These are phyloP conservation scores for Tanaodytes sp. DNA, from an alignment of 2,888 invertebrate species.

Conservation along the genomic window DNA sequence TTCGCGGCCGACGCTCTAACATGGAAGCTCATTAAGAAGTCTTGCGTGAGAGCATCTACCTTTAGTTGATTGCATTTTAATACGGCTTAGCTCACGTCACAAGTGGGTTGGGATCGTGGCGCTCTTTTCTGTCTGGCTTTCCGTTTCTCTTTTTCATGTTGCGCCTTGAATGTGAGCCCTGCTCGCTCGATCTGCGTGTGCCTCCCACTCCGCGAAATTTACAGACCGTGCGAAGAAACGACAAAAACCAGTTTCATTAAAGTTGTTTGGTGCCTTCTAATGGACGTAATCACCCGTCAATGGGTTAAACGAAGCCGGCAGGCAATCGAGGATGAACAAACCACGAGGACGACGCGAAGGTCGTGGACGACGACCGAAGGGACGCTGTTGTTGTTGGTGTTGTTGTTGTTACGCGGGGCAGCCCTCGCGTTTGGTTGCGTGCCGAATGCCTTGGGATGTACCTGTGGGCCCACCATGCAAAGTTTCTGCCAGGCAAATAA, in stretches of 20 bases:
- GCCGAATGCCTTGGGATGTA: conserved; percentile 52
- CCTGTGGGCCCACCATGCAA: conserved; percentile 8
- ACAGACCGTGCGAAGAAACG: conserved; percentile 55
- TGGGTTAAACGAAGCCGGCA: conserved; percentile 51
- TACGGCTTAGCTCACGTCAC: conserved; percentile 56
- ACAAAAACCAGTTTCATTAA: conserved; percentile 58
- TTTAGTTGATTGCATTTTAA: conserved; percentile 70
- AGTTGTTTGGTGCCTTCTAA: conserved; percentile 53
- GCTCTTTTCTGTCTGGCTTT: conserved; percentile 49
- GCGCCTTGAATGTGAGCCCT: conserved; percentile 15
- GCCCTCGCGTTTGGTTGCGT: conserved; percentile 50
- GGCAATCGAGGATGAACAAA: conserved; percentile 34
- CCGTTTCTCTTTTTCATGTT: conserved; percentile 36
- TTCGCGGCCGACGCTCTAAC: conserved; percentile 63
- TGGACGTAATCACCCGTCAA: conserved; percentile 56
- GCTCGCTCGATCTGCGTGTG: conserved; percentile 37
- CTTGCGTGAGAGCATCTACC: conserved; percentile 67
- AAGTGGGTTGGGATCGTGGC: conserved; percentile 41
- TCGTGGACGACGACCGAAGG: conserved; percentile 29
- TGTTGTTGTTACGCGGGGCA: conserved; percentile 22
- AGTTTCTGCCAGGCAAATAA: conserved; percentile 35
- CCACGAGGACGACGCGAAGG: conserved; percentile 41
- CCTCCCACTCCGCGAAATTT: conserved; percentile 53
- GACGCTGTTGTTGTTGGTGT: too few species aligned
- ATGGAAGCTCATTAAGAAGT: conserved; percentile 69